Evolutionary conservation across 1,140 invertebrate genomes (phyloP).

Genomic region (Drusus annulatus): DNA sequence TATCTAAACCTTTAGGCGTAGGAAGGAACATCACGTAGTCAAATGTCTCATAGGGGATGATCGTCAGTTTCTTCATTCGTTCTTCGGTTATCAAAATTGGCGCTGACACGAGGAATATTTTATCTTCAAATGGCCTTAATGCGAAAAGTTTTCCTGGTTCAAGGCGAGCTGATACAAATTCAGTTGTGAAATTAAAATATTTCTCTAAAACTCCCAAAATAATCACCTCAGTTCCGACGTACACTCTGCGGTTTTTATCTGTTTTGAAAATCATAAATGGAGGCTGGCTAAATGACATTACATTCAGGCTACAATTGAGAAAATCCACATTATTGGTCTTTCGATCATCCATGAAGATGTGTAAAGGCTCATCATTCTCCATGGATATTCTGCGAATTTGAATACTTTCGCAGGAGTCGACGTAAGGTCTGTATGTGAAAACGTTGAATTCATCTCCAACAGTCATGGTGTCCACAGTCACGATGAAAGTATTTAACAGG

Average conservation of each 20-base stretch:
- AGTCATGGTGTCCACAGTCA: background rate
- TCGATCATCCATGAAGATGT: background rate
- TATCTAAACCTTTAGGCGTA: background rate
- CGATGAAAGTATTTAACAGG: constrained; percentile 28
- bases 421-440: constrained; percentile 27
- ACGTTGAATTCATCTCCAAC: background rate
- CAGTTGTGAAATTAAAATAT: no score
- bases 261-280: background rate
- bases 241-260: no score
- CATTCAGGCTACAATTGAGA: constrained; percentile 24
- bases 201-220: no score
- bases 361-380: background rate
- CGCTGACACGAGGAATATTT: background rate
- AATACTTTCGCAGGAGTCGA: background rate
- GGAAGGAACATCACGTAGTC: constrained; percentile 9
- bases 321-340: background rate
- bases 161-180: no score
- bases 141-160: no score
- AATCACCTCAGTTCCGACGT: no score
- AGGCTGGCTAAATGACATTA: background rate
- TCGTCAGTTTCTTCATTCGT: background rate
- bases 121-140: constrained; percentile 11
- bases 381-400: background rate
- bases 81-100: background rate
- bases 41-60: background rate